Percentiles rank a stretch among this genome's conserved stretches.
Conservation (phyloP, 2,113 vertebrate genomes). For the Pampusana beccarii region DNA sequence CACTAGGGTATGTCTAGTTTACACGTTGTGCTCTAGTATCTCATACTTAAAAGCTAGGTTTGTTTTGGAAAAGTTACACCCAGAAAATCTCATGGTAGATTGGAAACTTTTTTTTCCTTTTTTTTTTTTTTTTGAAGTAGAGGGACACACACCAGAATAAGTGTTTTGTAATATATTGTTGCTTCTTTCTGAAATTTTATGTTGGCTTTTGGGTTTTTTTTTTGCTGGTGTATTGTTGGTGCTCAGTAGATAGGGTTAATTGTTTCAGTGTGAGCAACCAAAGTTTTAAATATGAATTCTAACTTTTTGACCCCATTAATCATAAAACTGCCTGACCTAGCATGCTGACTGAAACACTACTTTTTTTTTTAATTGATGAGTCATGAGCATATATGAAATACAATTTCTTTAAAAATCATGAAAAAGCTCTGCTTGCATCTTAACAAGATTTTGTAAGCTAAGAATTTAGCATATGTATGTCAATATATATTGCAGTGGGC, state of each 20-base stretch:
- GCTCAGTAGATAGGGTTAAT: background rate
- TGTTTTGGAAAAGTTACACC: background rate
- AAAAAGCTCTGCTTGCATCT: background rate
- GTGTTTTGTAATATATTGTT: background rate
- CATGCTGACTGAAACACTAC: background rate
- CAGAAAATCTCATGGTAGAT: background rate
- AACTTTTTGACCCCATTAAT: constrained; percentile 36
- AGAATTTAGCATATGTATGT: background rate
- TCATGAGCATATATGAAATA: constrained; percentile 18
- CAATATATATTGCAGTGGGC: background rate
- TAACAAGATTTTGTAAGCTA: background rate
- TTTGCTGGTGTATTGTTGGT: background rate
- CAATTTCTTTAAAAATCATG: background rate
- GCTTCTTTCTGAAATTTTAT: background rate
- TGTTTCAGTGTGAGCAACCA: background rate
- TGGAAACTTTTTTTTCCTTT: background rate
- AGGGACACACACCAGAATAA: background rate
- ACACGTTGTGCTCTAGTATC: background rate
- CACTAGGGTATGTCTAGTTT: background rate
- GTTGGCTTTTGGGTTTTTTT: background rate
- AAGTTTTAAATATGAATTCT: constrained; percentile 8
- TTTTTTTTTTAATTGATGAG: background rate
- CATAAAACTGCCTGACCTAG: constrained; percentile 4
- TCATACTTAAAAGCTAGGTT: background rate
- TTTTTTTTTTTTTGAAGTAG: background rate